Evolutionary conservation across 1,140 invertebrate species (phyloP).

Genomic region (Epicauta chinensis): DNA sequence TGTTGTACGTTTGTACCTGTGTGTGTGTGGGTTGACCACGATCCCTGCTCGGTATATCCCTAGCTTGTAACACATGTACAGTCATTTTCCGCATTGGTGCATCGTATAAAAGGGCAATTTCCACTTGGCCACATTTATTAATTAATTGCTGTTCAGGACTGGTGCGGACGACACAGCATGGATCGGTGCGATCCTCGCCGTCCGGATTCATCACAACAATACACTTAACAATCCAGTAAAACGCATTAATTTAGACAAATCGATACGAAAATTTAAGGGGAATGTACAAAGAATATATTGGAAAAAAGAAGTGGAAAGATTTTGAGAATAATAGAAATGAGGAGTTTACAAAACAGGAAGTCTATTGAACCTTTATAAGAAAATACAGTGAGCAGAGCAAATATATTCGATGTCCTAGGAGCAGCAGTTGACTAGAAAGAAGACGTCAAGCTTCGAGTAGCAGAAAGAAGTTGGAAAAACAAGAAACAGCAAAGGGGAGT

Average conservation of each 20-base stretch:
- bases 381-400: too few relatives aligned
- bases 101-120: constrained; percentile 84
- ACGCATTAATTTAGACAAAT: too few relatives aligned
- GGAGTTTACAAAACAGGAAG: too few relatives aligned
- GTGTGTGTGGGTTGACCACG: constrained; percentile 70
- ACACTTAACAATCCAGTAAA: constrained; percentile 27
- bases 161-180: constrained; percentile 26
- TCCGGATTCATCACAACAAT: constrained; percentile 41
- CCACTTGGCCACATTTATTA: constrained; percentile 66
- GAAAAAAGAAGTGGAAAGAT: too few relatives aligned
- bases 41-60: constrained; percentile 68
- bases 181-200: constrained; percentile 33
- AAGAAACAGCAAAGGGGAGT: too few relatives aligned
- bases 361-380: too few relatives aligned
- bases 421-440: too few relatives aligned
- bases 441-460: too few relatives aligned
- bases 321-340: too few relatives aligned
- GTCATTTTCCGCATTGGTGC: constrained; percentile 84
- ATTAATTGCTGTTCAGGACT: constrained; percentile 22
- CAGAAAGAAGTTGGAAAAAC: too few relatives aligned
- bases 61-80: constrained; percentile 79
- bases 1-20: constrained; percentile 52
- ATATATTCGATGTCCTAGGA: too few relatives aligned
- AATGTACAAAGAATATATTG: too few relatives aligned
- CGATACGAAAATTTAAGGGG: background rate